Evolutionary conservation across 2,888 invertebrate species (phyloP).

Genomic region (Brachylomia viminalis): DNA sequence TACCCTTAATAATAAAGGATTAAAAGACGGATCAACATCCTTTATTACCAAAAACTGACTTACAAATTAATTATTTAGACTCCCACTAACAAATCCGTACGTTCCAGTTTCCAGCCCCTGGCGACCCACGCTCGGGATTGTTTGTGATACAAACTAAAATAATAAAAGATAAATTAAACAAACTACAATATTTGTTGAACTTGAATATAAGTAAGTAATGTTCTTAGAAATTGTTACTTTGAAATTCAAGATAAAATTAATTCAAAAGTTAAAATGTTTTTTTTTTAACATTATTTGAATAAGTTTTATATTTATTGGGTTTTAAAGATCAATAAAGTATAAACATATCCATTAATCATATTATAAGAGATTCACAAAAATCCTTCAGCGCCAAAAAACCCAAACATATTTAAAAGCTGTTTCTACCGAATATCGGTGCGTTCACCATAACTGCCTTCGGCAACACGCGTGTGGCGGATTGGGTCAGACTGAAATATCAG

Average conservation of each 20-base stretch:
- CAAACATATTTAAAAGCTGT: slow-evolving; percentile 1
- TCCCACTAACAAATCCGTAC: slow-evolving; percentile 29
- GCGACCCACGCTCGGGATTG: not conserved
- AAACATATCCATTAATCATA: not conserved
- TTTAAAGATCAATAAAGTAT: not conserved
- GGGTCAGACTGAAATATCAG: slow-evolving; percentile 64
- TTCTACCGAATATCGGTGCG: slow-evolving; percentile 35
- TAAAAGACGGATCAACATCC: slow-evolving; percentile 18
- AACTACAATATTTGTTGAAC: slow-evolving; percentile 8
- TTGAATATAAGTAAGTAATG: not conserved
- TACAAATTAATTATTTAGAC: slow-evolving; percentile 44
- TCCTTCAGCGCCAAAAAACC: not conserved
- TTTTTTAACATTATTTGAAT: not conserved
- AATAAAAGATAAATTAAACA: not conserved
- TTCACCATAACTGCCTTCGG: slow-evolving; percentile 55
- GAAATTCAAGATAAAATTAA: not conserved
- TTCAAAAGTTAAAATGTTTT: not conserved
- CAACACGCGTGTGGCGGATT: slow-evolving; percentile 57
- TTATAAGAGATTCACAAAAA: not conserved
- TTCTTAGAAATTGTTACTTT: not conserved
- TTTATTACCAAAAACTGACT: slow-evolving; percentile 31
- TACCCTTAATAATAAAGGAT: not conserved
- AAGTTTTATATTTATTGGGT: not conserved
- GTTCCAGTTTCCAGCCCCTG: slow-evolving; percentile 32
- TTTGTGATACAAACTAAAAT: slow-evolving; percentile 8